Base-by-base conservation (phyloP, 37 sponge, comb jelly and placozoan species). In the Spongilla lacustris region DNA sequence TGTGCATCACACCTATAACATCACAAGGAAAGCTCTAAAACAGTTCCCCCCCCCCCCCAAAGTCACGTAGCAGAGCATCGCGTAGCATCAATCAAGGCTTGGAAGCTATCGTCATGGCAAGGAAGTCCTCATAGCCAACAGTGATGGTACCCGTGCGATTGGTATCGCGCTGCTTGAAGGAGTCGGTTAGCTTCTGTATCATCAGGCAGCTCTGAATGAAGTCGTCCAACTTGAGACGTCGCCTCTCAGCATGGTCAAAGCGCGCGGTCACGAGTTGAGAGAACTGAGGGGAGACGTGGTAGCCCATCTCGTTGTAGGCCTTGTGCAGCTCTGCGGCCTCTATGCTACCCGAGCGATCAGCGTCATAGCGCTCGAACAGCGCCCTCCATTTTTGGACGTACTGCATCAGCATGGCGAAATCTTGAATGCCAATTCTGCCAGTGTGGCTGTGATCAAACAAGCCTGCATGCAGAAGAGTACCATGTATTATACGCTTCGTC, bases 171-270 rank as follows among this genome's bases (percentile, higher is more conserved):
- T 77, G 73, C 31, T 73, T 76, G 85, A 95, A 95, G 11, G 88
- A 82, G 23, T 95, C 96, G 0, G 96, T 95, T 24, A 95, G 89
- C 14, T 74, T 71, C 50, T 89, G 66, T 38, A 95, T 77, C 91
- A 93, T 89, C 58, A 95, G 94, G 77, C 96, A 95, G 72, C 68
- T 78, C 82, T 95, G 96, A 36, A 95, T 92, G 74, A 95, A 95
- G 78, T 93, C 94, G 69, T 95, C 96, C 50, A 95, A 85, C 70
- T 93, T 92, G 75, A 95, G 76, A 33, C 75, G 27, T 17, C 50
- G 38, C 50, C 66, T 83, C 36, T 76, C 83, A 0, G 38, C 75
- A 0, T 89, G 80, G 73, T 92, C 94, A 85, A 93, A 95, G 4
- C 82, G 46, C 13, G 80, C 69, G 24, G 90, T 82, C 13, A 92